phyloP scores from a whole-genome alignment of 2,113 vertebrate species.

The Upupa epops region DNA sequence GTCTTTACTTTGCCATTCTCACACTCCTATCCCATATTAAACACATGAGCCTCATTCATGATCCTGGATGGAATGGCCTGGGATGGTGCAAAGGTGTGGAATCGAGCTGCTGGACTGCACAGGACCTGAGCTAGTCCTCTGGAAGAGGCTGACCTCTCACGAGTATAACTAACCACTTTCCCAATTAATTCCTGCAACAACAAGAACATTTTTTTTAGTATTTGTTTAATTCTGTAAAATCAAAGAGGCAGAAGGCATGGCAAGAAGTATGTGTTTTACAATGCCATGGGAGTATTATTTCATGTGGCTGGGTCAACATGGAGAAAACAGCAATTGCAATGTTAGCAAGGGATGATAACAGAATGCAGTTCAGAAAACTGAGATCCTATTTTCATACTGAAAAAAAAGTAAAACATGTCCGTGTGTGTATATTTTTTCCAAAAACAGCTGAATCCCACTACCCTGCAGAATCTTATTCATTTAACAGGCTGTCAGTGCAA shows the following conservation, averaged over 20 bases:
- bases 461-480: background rate
- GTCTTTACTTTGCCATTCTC: background rate
- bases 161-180: fast-evolving
- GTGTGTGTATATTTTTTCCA: background rate
- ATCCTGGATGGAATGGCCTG: background rate
- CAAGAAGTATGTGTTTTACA: fast-evolving
- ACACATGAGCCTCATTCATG: background rate
- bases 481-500: conserved; percentile 41
- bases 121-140: background rate
- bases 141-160: background rate
- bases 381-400: background rate
- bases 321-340: background rate
- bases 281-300: background rate
- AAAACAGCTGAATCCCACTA: background rate
- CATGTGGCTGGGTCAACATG: background rate
- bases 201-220: background rate
- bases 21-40: background rate
- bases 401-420: background rate
- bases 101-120: background rate
- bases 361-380: background rate
- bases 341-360: background rate
- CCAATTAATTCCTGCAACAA: background rate
- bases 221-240: background rate
- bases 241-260: background rate
- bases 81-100: background rate